Conservation (phyloP, 2,113 vertebrate genomes). For the Cinclus cinclus region DNA sequence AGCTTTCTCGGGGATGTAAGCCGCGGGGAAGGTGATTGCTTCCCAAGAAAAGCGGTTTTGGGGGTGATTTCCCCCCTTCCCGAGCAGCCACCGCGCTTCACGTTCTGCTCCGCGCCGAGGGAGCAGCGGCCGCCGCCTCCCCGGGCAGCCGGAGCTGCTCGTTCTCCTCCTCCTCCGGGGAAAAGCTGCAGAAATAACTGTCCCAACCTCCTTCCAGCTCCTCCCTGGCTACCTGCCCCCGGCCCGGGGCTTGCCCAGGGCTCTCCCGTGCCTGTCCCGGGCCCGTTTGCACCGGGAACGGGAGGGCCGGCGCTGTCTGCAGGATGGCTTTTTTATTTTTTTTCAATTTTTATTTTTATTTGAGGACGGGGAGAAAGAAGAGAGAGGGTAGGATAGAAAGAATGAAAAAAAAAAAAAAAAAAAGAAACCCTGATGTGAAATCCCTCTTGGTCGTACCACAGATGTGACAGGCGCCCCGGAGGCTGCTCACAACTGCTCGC, state of each 20-base stretch:
- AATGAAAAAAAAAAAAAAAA: no score
- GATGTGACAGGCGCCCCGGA: conserved; percentile 66
- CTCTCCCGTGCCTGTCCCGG: not conserved
- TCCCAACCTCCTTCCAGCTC: not conserved
- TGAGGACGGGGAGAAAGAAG: accelerated
- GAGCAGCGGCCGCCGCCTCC: not conserved
- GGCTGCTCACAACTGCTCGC: conserved; percentile 56
- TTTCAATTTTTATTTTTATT: no score
- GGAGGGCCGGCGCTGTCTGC: not conserved
- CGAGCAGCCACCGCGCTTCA: not conserved
- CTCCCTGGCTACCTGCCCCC: not conserved
- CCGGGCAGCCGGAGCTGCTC: not conserved
- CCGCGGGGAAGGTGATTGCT: not conserved
- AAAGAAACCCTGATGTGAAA: not conserved
- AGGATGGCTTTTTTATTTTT: not conserved
- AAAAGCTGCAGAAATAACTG: not conserved
- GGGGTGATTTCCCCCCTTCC: not conserved
- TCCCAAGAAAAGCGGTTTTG: not conserved
- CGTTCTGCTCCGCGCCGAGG: not conserved
- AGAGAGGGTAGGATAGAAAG: accelerated
- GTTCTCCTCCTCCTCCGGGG: not conserved
- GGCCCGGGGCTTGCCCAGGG: not conserved
- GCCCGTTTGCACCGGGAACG: not conserved
- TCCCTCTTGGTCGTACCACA: conserved; percentile 15
- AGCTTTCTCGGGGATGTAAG: not conserved